Evolutionary conservation across 2,113 vertebrate species (phyloP).

Genomic region (Nyctibius bracteatus): DNA sequence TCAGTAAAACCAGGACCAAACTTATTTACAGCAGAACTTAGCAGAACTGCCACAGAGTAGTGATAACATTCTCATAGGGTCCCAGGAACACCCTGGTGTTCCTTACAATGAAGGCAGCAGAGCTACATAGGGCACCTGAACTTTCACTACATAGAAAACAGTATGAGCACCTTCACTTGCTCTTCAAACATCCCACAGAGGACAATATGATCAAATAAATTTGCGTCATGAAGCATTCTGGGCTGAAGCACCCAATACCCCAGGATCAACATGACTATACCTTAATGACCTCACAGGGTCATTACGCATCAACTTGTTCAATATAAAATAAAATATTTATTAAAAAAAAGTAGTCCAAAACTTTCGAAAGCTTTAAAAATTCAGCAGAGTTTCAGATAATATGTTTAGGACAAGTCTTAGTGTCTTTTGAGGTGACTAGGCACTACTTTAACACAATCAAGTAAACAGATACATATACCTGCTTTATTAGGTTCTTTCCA

Average conservation of each 20-base stretch:
- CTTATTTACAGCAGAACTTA: neutral
- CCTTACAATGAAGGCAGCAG: neutral
- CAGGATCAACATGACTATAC: neutral
- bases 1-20: neutral
- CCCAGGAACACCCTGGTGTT: neutral
- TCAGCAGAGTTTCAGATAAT: neutral
- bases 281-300: neutral
- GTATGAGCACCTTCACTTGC: neutral
- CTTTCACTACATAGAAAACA: neutral
- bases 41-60: neutral
- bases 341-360: neutral
- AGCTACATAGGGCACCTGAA: neutral
- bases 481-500: neutral
- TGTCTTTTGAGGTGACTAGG: neutral
- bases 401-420: neutral
- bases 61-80: neutral
- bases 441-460: neutral
- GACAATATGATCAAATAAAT: neutral
- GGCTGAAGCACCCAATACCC: neutral
- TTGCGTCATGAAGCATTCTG: accelerated
- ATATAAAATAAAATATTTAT: neutral
- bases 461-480: neutral
- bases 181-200: neutral
- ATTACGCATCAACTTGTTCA: neutral
- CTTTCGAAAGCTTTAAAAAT: neutral